Evolutionary conservation across 2,797 vertebrate genomes (phyloP).

Genomic region (Meriones psammophilus): DNA sequence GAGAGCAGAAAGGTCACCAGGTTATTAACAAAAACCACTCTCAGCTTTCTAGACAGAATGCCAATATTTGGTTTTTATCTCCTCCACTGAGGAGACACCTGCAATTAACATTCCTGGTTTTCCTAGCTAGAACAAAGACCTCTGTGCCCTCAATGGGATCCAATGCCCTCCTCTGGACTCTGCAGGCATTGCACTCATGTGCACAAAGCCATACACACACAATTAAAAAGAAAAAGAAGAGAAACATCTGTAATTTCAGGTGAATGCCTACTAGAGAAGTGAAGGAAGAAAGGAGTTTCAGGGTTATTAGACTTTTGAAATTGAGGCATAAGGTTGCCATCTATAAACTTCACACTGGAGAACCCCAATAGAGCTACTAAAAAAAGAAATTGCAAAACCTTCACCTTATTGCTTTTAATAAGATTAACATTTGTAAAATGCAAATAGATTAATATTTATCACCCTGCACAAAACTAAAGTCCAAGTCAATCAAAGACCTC

Average conservation of each 20-base stretch:
- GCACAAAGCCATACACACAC: not conserved
- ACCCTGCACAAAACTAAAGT: too few relatives aligned
- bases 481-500: too few relatives aligned
- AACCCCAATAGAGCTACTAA: not conserved
- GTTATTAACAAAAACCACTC: not conserved
- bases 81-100: not conserved
- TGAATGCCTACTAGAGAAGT: not conserved
- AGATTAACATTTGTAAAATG: not conserved
- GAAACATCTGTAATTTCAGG: conserved; percentile 31
- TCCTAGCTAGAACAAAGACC: not conserved
- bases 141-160: not conserved
- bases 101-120: not conserved
- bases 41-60: not conserved
- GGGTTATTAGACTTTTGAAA: not conserved
- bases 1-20: not conserved
- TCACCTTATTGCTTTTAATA: not conserved
- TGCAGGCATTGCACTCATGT: not conserved
- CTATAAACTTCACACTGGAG: not conserved
- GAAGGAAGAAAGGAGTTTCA: not conserved
- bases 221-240: not conserved
- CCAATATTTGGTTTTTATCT: not conserved
- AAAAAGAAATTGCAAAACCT: not conserved
- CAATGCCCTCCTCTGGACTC: not conserved
- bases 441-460: too few relatives aligned
- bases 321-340: not conserved